These are phyloP conservation scores for Lordiphosa collinella DNA, from an alignment of 1,140 invertebrate genomes.

Conservation along the genomic window DNA sequence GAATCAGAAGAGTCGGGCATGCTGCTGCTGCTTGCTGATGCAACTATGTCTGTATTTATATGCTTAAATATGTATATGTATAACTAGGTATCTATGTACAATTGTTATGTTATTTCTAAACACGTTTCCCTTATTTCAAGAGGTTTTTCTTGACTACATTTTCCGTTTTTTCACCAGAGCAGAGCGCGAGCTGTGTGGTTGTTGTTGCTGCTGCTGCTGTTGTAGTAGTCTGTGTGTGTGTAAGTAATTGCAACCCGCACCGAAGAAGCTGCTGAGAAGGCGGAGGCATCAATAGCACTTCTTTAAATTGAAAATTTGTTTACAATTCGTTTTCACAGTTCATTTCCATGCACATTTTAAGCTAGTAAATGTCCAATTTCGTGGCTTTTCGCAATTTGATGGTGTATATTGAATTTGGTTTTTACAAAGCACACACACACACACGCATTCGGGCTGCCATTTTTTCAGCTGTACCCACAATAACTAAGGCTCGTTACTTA, in stretches of 20 bases:
- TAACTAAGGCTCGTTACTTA: neutral
- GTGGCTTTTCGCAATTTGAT: conserved; percentile 2
- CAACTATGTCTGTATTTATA: conserved; percentile 49
- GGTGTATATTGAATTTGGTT: neutral
- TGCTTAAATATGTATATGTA: conserved; percentile 32
- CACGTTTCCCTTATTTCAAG: conserved; percentile 3
- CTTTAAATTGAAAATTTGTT: conserved; percentile 4
- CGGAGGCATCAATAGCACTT: conserved; percentile 37
- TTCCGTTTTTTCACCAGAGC: conserved; percentile 13
- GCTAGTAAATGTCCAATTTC: neutral
- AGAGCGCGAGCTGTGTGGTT: conserved; percentile 3
- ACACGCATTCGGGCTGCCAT: neutral
- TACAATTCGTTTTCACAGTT: neutral
- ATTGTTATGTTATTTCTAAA: conserved; percentile 29
- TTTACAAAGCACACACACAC: too few species aligned
- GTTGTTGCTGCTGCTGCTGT: neutral
- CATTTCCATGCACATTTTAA: neutral
- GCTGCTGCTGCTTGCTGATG: conserved; percentile 58
- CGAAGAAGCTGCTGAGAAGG: conserved; percentile 15
- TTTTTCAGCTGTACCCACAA: conserved; percentile 13
- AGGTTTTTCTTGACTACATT: conserved; percentile 20
- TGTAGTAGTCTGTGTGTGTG: conserved; percentile 1
- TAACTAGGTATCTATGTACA: conserved; percentile 23
- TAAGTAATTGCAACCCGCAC: conserved; percentile 39
- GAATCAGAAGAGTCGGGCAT: conserved; percentile 55